These are phyloP conservation scores for Heliconius ismenius DNA, from an alignment of 2,888 invertebrate species.

Conservation along the genomic window DNA sequence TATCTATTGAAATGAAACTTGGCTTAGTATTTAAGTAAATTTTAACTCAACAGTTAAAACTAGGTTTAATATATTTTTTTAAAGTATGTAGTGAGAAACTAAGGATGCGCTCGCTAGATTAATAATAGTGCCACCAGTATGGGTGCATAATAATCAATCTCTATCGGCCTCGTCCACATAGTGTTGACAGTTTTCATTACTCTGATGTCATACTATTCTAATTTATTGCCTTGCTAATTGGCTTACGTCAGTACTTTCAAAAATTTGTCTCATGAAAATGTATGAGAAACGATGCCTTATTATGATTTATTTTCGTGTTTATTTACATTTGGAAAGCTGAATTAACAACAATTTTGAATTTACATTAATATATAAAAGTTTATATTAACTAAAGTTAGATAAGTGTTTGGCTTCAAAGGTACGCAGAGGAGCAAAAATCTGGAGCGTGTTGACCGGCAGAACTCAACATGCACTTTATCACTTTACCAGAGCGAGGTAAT, in stretches of 20 bases:
- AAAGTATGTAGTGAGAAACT: background rate
- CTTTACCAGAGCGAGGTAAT: too few species aligned
- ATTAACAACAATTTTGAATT: slow-evolving; percentile 5
- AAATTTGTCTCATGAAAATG: slow-evolving; percentile 21
- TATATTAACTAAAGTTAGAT: background rate
- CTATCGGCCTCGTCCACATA: slow-evolving; percentile 34
- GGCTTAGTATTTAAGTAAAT: background rate
- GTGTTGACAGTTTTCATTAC: slow-evolving; percentile 27
- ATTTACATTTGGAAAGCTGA: slow-evolving; percentile 13
- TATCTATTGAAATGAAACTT: background rate
- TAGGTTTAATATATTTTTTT: background rate
- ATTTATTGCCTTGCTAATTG: slow-evolving; percentile 31
- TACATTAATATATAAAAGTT: background rate
- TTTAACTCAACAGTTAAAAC: background rate
- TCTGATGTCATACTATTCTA: slow-evolving; percentile 34
- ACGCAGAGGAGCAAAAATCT: too few species aligned
- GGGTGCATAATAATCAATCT: slow-evolving; percentile 36
- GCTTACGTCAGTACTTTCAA: slow-evolving; percentile 42
- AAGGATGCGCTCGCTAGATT: background rate
- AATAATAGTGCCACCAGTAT: slow-evolving; percentile 19
- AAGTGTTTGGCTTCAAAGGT: too few species aligned
- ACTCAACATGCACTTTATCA: too few species aligned
- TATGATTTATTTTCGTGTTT: background rate
- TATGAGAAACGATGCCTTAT: background rate
- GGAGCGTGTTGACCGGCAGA: too few species aligned